Conservation (phyloP, 92 coral and sea anemone species). For the Parazoanthus swiftii region DNA sequence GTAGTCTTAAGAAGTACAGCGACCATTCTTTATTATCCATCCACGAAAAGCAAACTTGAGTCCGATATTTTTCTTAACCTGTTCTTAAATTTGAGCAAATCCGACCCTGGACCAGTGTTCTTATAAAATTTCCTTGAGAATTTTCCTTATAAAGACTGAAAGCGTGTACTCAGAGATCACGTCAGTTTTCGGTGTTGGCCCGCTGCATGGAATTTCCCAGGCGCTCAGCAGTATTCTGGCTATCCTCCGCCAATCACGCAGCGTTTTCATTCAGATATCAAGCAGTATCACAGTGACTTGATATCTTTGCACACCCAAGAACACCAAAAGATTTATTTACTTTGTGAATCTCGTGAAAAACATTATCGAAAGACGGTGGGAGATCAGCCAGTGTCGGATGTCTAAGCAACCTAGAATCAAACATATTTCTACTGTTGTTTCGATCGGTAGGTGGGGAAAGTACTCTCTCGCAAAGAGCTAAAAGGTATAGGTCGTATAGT, state of each 20-base stretch:
- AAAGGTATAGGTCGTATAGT: no score
- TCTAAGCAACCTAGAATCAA: neutral
- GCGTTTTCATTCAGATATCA: neutral
- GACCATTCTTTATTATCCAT: neutral
- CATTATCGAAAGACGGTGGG: neutral
- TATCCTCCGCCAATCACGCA: slow-evolving; percentile 7
- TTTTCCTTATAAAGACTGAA: no score
- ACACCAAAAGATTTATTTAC: neutral
- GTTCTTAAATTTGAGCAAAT: no score
- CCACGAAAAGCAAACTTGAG: no score
- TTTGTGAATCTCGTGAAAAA: neutral
- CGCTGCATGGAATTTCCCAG: neutral
- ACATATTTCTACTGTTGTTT: neutral
- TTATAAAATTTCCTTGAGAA: no score
- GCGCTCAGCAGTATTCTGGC: neutral
- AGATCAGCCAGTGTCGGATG: neutral
- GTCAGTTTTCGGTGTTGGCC: neutral
- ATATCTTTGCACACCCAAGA: neutral
- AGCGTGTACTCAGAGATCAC: no score
- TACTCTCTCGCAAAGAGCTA: neutral
- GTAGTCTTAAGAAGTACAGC: neutral
- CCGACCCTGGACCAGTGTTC: no score
- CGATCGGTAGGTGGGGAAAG: neutral
- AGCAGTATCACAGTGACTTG: neutral
- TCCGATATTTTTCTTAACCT: no score